Conservation (phyloP, 2,888 invertebrate genomes). For the Cistogaster globosa region DNA sequence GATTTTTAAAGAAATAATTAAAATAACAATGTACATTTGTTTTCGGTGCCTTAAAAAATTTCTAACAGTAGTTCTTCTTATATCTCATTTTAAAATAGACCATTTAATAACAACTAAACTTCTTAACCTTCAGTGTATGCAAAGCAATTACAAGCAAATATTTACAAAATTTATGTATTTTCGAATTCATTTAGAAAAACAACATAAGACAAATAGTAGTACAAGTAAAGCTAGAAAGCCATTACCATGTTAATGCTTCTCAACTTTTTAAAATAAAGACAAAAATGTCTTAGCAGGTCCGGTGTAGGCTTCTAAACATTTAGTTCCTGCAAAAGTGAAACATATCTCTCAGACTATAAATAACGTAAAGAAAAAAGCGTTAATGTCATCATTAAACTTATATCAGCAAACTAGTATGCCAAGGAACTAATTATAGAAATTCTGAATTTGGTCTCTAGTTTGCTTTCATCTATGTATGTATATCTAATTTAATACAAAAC, state of each 20-base stretch:
- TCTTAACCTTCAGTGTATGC: conserved; percentile 49
- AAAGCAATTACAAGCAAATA: conserved; percentile 59
- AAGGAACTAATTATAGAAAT: conserved; percentile 45
- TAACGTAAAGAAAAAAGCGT: not conserved
- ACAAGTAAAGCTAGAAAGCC: not conserved
- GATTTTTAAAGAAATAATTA: conserved; percentile 20
- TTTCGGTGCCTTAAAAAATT: conserved; percentile 51
- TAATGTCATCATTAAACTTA: conserved; percentile 30
- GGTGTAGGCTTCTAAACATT: not conserved
- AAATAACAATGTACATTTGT: conserved; percentile 51
- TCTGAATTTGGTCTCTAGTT: conserved; percentile 44
- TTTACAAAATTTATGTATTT: conserved; percentile 57
- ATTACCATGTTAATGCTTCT: conserved; percentile 4
- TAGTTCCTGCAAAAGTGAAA: not conserved
- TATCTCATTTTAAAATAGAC: conserved; percentile 56
- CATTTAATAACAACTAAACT: conserved; percentile 49
- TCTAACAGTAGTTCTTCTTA: conserved; percentile 20
- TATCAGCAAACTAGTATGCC: conserved; percentile 44
- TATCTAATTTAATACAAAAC: conserved; percentile 28
- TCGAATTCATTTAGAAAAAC: conserved; percentile 58
- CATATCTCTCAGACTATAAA: too few species aligned
- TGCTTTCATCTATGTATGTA: too few species aligned
- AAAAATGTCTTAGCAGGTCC: not conserved
- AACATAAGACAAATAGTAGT: conserved; percentile 14
- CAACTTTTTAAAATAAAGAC: conserved; percentile 8